Evolutionary conservation across 2,113 vertebrate genomes (phyloP), one percentile per base, ranked within the genome.

Genomic region (Nansenia antarctica): DNA sequence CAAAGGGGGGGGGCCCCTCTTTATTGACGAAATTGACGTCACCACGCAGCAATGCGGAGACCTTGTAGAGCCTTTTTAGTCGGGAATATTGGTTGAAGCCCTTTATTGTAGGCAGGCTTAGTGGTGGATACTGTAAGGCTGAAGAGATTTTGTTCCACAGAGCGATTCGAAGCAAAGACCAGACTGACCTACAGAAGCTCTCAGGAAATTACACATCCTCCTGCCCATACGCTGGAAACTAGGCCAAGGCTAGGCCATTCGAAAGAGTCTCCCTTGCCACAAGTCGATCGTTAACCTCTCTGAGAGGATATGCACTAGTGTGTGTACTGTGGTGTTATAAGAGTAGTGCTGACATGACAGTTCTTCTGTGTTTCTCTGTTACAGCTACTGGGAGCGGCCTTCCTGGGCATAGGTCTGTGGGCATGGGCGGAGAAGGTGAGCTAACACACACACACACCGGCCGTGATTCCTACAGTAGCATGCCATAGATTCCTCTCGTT

Each of bases 391-490:
- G 95, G 95, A 80, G 94, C 95, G 34, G 85, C 94, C 80, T 96
- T 97, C 88, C 89, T 97, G 78, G 92, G 83, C 65, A 91, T 96
- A 2, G 95, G 94, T 79, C 89, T 97, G 80, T 97, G 95, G 95
- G 95, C 95, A 88, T 97, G 95, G 95, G 93, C 94, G 68, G 95
- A 97, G 85, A 96, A 96, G 95, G 95, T 94, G 91, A 92, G 90
- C 73, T 65, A 70, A 74, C 77, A 84, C 64, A 70, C 35, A 30
- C 62, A 81, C 8, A 74, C 68, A 58, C 37, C 31, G 39, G 62
- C 32, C 12, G 31, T 15, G 11, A 79, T 58, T 70, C 35, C 63
- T 74, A 64, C 65, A 53, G n/a, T 42, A 49, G 70, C 83, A 79
- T 81, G 82, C 70, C 68, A 86, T 18, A 75, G 58, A 85, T 88